Conservation (phyloP, 2,888 invertebrate species). For the Drosophila mettleri region DNA sequence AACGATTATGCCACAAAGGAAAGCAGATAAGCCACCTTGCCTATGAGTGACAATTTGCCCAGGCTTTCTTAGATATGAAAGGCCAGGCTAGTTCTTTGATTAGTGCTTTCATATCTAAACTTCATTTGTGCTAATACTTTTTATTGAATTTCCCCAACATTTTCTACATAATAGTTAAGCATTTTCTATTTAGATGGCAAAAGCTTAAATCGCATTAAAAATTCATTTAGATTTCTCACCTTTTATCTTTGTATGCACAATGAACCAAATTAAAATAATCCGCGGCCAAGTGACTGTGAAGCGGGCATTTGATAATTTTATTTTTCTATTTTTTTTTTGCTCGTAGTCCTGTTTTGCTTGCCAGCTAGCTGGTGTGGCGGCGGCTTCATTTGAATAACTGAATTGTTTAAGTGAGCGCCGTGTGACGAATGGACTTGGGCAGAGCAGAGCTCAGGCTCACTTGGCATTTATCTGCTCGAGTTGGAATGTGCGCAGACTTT, state of each 20-base stretch:
- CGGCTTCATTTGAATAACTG: constrained; percentile 73
- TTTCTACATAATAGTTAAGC: neutral
- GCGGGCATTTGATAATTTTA: constrained; percentile 60
- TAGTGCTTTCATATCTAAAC: neutral
- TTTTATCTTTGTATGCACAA: constrained; percentile 75
- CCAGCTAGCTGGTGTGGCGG: constrained; percentile 6
- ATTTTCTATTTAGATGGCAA: constrained; percentile 22
- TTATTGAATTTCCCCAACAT: neutral
- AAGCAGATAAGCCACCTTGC: constrained; percentile 13
- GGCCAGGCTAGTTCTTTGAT: constrained; percentile 11
- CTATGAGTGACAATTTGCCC: constrained; percentile 21
- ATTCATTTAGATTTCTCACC: constrained; percentile 76
- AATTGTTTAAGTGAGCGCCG: constrained; percentile 69
- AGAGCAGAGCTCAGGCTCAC: constrained; percentile 44
- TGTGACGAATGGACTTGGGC: constrained; percentile 63
- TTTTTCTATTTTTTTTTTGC: constrained; percentile 1
- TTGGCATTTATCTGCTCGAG: constrained; percentile 58
- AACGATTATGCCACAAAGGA: constrained; percentile 35
- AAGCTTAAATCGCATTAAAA: constrained; percentile 64
- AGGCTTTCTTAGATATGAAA: constrained; percentile 81
- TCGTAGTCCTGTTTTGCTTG: neutral
- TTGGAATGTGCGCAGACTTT: constrained; percentile 69
- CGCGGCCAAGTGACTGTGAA: constrained; percentile 53
- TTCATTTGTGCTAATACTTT: neutral
- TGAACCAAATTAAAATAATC: constrained; percentile 78